These are phyloP conservation scores for Andrena hattorfiana DNA, from an alignment of 2,888 invertebrate genomes.

Conservation along the genomic window DNA sequence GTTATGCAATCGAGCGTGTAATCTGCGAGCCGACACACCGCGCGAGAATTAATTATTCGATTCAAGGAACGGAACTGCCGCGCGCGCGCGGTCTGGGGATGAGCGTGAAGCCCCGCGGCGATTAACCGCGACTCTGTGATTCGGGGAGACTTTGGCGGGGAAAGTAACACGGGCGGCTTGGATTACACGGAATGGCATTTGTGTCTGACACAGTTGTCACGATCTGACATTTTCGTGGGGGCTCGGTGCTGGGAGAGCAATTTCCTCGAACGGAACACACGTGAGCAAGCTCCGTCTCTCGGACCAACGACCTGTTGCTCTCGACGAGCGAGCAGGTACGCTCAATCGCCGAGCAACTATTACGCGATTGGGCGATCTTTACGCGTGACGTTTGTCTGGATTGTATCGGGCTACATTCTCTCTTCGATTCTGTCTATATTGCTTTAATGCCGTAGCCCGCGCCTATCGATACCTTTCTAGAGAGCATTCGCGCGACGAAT, in stretches of 20 bases:
- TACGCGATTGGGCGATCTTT: slow-evolving; percentile 61
- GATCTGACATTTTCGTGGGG: slow-evolving; percentile 22
- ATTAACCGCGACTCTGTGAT: neutral
- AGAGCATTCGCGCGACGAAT: neutral
- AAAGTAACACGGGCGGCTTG: neutral
- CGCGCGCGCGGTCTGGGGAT: neutral
- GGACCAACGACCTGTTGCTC: slow-evolving; percentile 81
- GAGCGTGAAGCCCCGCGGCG: neutral
- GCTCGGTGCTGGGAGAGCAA: slow-evolving; percentile 12
- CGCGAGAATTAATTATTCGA: neutral
- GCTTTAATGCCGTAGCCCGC: neutral
- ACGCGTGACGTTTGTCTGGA: slow-evolving; percentile 22
- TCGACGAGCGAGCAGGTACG: slow-evolving; percentile 54
- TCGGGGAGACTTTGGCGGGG: neutral
- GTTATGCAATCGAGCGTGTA: slow-evolving; percentile 29
- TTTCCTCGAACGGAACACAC: slow-evolving; percentile 46
- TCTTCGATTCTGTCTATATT: neutral
- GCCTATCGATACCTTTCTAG: neutral
- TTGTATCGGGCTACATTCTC: neutral
- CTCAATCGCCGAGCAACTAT: slow-evolving; percentile 65
- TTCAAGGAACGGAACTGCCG: neutral
- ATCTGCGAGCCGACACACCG: slow-evolving; percentile 17
- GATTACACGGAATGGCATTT: neutral
- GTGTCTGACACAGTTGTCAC: neutral
- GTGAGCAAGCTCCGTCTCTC: slow-evolving; percentile 58